A percentile compares a stretch with the other conserved stretches of the same genome.
Conservation (phyloP, 2,113 vertebrate genomes). For the Phaethornis superciliosus region DNA sequence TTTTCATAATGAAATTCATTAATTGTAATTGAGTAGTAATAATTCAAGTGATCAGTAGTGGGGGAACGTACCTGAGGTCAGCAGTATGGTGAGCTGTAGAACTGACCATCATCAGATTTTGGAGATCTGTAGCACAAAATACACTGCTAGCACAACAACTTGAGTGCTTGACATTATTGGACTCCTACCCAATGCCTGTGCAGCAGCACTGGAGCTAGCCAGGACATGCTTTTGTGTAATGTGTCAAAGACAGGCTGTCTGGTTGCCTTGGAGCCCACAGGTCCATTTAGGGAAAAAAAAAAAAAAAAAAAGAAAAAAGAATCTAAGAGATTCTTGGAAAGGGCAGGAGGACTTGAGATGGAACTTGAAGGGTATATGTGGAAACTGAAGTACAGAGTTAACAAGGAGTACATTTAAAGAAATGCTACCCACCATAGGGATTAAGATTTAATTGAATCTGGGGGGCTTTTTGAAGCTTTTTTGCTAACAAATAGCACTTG, state of each 20-base stretch:
- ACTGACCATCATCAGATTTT: not conserved
- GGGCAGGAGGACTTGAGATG: not conserved
- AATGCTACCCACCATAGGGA: not conserved
- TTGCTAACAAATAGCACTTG: not conserved
- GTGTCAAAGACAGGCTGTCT: not conserved
- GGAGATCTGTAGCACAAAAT: not conserved
- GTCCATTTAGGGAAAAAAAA: not conserved
- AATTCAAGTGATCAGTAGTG: not conserved
- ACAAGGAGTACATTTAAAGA: not conserved
- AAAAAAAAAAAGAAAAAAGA: not conserved
- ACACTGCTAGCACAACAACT: accelerated
- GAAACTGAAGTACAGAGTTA: not conserved
- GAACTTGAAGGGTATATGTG: not conserved
- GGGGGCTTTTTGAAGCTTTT: not conserved
- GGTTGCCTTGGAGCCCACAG: slow-evolving; percentile 14
- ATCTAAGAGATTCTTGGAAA: not conserved
- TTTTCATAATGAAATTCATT: not conserved
- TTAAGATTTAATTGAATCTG: not conserved
- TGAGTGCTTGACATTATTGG: accelerated
- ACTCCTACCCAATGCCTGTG: not conserved
- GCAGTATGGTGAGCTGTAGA: not conserved
- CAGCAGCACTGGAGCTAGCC: not conserved
- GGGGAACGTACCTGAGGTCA: not conserved
- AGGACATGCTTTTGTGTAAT: not conserved
- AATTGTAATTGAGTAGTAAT: not conserved